Base-by-base conservation (phyloP, 2,888 invertebrate genomes). In the Lochmaea capreae region DNA sequence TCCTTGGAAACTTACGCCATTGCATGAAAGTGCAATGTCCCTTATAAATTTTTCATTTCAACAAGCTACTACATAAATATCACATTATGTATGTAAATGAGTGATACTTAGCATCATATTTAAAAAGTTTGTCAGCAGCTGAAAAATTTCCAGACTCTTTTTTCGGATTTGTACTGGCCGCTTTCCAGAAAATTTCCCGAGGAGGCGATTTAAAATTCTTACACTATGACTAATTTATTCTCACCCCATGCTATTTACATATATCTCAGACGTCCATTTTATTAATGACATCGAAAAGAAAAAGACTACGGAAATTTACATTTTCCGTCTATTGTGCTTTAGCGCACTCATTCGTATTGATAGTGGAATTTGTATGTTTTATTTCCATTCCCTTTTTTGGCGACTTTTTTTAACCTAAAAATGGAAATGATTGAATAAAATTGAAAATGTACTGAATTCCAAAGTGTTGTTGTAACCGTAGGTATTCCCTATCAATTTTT, bases 241-340 rank as follows among this genome's bases (percentile, higher is more conserved):
- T 66, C 65, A 52, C 65, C 16, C 33, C 26, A 65, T 52, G 54
- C n/a, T 22, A 66, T 66, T 66, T 66, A 66, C 65, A 66, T 66
- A 54, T 66, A 66, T 66, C 65, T 49, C 26, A 66, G 65, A 66
- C 49, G 65, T 66, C 54, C 33, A 39, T 66, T 26, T 66, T 33
- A 66, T 66, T 66, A 66, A 66, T 66, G 65, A 14, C 33, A 52
- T 54, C 16, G 16, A 66, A 54, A 66, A 54, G 52, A 39, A 54
- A 66, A 54, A 66, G 39, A 65, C 52, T 22, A 14, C 2, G 65
- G 33, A 66, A 66, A 66, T 66, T 52, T 66, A 54, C 65, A 66
- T 66, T 52, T 66, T 66, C 46, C 54, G n/a, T 54, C 65, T 66
- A 66, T 66, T 66, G 26, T 26, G 65, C 33, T 33, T 66, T 66